Evolutionary conservation across 2,113 vertebrate species (phyloP), one percentile per base, ranked within the genome.

Genomic region (Oenanthe oenanthe): DNA sequence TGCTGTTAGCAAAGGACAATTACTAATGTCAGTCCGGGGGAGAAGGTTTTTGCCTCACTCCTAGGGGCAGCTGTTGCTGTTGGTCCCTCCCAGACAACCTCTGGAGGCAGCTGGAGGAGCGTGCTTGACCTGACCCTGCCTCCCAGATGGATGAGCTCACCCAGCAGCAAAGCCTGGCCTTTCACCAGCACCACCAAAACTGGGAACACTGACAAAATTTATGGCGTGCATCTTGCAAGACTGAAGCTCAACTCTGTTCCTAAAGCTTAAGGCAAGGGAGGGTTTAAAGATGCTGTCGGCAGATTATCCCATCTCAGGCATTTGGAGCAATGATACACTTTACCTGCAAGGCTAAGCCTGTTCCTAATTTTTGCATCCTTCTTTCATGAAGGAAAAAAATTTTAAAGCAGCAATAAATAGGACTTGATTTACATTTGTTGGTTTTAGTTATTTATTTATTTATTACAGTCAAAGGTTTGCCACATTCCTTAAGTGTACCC

Each of bases 31-130:
- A 72, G 22, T 40, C 20, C 72, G 28, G 50, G 62, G 58, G 9
- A 77, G 25, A 31, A 87, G 45, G 62, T 56, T 36, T 62, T 43
- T 34, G 11, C 26, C 70, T 32, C 17, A 47, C 40, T 94, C 21
- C 57, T 13, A 38, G 29, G 9, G 32, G 17, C 63, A 96, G 57
- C 22, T 28, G 60, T 26, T 90, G 53, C 25, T 63, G 16, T 40
- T 80, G 87, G 60, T 73, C 71, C 53, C 45, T n/a, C 66, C 47
- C 79, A 20, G 67, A 7, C 13, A 77, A 17, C 19, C 47, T 61
- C 70, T 13, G 63, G 50, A 68, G 74, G 20, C 5, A 2, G 13
- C 1, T 0, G 0, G 38, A 25, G 0, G 2, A 57, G 18, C 1
- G 0, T 1, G 2, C 10, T 36, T 0, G 0, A 18, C 43, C n/a